Evolutionary conservation across 1,140 invertebrate species (phyloP).

Genomic region (Ooceraea biroi): DNA sequence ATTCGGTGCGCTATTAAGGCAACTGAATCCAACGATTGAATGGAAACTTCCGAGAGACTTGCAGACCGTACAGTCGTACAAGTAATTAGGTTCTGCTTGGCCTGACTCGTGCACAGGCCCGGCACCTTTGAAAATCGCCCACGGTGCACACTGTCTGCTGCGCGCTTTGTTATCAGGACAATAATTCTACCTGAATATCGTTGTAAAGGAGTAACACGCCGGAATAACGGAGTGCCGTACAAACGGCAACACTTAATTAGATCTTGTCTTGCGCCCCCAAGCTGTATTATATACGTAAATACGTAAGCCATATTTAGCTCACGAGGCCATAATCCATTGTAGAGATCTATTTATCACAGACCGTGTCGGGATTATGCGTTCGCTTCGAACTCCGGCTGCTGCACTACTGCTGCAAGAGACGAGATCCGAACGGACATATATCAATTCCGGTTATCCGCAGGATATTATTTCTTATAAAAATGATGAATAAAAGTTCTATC

Average conservation of each 20-base stretch:
- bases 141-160: constrained; percentile 12
- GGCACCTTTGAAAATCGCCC: constrained; percentile 20
- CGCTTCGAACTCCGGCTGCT: not conserved
- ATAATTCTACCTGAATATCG: constrained; percentile 48
- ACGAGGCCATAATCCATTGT: constrained; percentile 14
- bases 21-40: constrained; percentile 73
- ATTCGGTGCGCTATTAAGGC: constrained; percentile 67
- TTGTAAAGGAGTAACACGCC: constrained; percentile 6
- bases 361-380: constrained; percentile 14
- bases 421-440: not conserved
- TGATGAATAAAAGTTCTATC: not conserved
- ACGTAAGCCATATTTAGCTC: constrained; percentile 37
- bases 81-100: constrained; percentile 64
- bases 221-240: constrained; percentile 44
- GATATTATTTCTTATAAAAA: not conserved
- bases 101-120: not conserved
- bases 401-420: too few species aligned
- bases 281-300: constrained; percentile 22
- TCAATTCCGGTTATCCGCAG: not conserved
- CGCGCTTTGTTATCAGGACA: constrained; percentile 49
- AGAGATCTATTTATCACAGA: constrained; percentile 45
- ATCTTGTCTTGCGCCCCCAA: constrained; percentile 20
- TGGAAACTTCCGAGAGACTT: constrained; percentile 67
- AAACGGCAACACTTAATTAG: constrained; percentile 37
- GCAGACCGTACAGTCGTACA: constrained; percentile 59